Conservation (phyloP, 2,797 vertebrate genomes). For the Phoebastria nigripes region DNA sequence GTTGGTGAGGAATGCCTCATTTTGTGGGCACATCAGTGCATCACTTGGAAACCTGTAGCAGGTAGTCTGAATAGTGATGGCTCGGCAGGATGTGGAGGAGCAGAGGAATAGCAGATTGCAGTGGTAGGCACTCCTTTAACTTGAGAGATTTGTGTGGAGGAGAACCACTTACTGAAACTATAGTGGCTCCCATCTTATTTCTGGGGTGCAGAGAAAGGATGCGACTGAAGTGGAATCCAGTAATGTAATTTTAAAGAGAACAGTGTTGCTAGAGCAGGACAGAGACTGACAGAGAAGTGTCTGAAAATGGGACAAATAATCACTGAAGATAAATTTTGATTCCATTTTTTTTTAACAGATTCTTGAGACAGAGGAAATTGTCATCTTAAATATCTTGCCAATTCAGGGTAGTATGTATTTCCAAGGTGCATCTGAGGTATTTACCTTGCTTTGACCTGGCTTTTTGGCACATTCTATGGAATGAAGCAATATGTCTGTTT, state of each 20-base stretch:
- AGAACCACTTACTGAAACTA: not conserved
- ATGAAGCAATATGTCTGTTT: not conserved
- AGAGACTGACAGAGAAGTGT: not conserved
- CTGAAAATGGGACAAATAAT: not conserved
- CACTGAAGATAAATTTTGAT: not conserved
- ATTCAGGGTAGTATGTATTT: rapidly evolving
- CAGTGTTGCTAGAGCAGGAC: not conserved
- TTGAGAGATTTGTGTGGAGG: not conserved
- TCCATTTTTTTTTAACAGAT: not conserved
- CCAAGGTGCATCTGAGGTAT: not conserved
- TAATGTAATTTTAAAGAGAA: not conserved
- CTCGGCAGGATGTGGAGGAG: not conserved
- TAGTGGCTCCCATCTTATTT: not conserved
- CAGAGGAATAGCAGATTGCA: not conserved
- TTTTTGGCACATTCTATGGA: not conserved
- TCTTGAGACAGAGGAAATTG: not conserved
- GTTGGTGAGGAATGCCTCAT: not conserved
- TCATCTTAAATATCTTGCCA: not conserved
- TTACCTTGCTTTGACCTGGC: not conserved
- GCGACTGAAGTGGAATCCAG: not conserved
- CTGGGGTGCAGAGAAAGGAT: not conserved
- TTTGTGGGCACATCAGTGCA: not conserved
- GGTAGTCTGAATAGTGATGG: not conserved
- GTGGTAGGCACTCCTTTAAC: not conserved
- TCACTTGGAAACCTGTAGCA: not conserved